Conservation (phyloP, 2,888 invertebrate genomes). For the Mesochorus sp. region DNA sequence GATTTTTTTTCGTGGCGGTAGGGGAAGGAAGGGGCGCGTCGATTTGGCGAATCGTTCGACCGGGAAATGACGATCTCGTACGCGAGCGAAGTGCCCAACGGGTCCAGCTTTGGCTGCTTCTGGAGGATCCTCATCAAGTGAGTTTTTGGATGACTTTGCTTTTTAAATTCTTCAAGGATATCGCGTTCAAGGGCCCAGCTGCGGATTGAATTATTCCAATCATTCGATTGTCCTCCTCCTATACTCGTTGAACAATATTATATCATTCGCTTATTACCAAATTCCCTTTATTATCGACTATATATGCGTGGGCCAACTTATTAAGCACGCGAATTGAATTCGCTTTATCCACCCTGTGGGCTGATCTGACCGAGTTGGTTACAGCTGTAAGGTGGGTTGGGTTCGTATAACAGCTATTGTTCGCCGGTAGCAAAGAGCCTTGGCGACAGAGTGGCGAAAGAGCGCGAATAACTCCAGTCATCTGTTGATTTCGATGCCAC, state of each 20-base stretch:
- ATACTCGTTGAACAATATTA: too few species aligned
- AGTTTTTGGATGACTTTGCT: conserved; percentile 81
- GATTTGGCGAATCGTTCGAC: conserved; percentile 60
- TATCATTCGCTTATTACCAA: too few species aligned
- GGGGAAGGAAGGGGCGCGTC: conserved; percentile 62
- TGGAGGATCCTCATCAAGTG: conserved; percentile 95
- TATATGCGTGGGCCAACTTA: conserved; percentile 5
- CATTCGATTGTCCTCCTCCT: too few species aligned
- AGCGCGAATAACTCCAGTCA: conserved; percentile 36
- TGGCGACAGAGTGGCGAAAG: conserved; percentile 44
- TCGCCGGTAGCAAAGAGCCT: conserved; percentile 18
- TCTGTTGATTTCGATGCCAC: conserved; percentile 43
- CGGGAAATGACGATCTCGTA: conserved; percentile 92
- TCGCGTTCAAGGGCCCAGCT: not conserved
- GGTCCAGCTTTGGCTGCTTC: conserved; percentile 96
- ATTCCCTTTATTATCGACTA: not conserved
- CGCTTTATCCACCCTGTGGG: conserved; percentile 28
- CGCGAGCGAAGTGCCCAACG: conserved; percentile 95
- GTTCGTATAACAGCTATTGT: conserved; percentile 49
- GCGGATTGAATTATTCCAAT: too few species aligned
- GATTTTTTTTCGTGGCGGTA: not conserved
- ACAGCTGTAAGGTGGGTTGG: conserved; percentile 54
- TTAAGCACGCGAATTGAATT: conserved; percentile 24
- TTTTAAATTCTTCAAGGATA: not conserved
- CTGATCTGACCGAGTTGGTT: conserved; percentile 22